These are phyloP conservation scores for Therioaphis trifolii DNA, from an alignment of 2,888 invertebrate species.

Conservation along the genomic window DNA sequence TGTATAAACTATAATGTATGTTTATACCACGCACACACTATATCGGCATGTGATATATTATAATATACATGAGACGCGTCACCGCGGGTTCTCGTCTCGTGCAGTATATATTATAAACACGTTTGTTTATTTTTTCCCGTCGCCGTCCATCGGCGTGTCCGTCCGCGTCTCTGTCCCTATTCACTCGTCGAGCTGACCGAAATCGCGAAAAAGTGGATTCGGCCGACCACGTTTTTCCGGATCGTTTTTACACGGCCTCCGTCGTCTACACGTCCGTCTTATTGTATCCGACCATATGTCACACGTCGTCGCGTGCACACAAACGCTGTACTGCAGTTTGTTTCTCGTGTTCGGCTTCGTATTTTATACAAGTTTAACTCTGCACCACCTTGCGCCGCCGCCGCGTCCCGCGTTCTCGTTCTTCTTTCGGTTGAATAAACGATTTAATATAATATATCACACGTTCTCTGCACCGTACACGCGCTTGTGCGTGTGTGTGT, in stretches of 20 bases:
- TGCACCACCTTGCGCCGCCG: not conserved
- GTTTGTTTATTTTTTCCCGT: not conserved
- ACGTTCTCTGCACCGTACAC: not conserved
- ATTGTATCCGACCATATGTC: slow-evolving; percentile 13
- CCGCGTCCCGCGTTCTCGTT: no score
- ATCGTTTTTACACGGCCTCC: slow-evolving; percentile 29
- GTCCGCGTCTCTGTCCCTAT: not conserved
- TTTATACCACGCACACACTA: not conserved
- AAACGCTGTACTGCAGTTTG: no score
- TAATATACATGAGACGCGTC: no score
- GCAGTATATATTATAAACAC: slow-evolving; percentile 36
- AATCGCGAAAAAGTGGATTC: slow-evolving; percentile 3
- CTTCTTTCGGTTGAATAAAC: not conserved
- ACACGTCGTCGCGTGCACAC: not conserved
- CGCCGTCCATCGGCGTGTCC: not conserved
- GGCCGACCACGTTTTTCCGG: not conserved
- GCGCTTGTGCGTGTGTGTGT: no score
- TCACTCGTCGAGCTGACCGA: not conserved
- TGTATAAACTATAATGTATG: not conserved
- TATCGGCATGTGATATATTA: no score
- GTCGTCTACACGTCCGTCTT: not conserved
- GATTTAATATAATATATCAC: not conserved
- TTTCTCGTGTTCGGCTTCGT: no score
- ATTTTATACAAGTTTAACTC: no score
- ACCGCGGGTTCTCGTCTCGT: not conserved